Percentiles rank a stretch among this genome's conserved stretches.
Conservation (phyloP, 2,888 invertebrate genomes). For the Rhogogaster chlorosoma region DNA sequence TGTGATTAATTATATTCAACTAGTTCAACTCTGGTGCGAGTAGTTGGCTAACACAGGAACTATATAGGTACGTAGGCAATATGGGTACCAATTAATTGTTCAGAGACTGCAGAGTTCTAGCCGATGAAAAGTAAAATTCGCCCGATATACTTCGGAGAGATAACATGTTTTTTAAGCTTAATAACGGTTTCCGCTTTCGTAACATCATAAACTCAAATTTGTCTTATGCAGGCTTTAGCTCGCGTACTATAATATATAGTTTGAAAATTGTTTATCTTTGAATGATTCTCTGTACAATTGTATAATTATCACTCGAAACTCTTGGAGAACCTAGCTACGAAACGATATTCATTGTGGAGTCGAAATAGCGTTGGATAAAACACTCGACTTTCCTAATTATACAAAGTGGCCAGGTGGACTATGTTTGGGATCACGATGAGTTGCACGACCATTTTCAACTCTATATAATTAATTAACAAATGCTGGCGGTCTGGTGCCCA, state of each 20-base stretch:
- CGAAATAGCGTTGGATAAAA: neutral
- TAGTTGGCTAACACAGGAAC: constrained; percentile 32
- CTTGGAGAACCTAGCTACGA: neutral
- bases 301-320: constrained; percentile 3
- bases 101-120: neutral
- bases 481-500: neutral
- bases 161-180: neutral
- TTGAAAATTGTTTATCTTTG: neutral
- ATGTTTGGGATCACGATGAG: constrained; percentile 7
- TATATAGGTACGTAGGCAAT: neutral
- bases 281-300: neutral
- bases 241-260: neutral
- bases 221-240: neutral
- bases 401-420: constrained; percentile 37
- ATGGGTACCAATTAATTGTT: constrained; percentile 32
- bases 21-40: constrained; percentile 28
- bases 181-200: neutral
- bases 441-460: neutral
- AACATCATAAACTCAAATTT: neutral
- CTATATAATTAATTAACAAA: constrained; percentile 17
- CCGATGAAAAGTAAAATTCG: neutral
- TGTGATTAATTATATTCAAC: constrained; percentile 44
- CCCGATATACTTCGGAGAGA: neutral
- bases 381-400: constrained; percentile 22
- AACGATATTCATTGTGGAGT: neutral